These are phyloP conservation scores for Eupeodes latifasciatus DNA, from an alignment of 2,888 invertebrate genomes.

Conservation along the genomic window DNA sequence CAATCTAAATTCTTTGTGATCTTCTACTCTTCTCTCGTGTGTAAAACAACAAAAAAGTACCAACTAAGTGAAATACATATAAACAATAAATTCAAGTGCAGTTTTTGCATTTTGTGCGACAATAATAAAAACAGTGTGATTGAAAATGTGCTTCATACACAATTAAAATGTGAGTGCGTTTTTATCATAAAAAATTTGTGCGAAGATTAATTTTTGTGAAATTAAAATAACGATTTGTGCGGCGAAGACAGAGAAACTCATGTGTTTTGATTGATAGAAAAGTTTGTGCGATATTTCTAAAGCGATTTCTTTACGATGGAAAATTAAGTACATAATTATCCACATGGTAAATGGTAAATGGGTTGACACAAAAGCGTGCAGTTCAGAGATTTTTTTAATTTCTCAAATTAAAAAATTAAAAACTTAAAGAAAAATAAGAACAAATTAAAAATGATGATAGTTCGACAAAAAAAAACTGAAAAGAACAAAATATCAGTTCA, in stretches of 20 bases:
- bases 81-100: conserved; percentile 57
- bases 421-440: conserved; percentile 63
- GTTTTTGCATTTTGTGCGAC: conserved; percentile 39
- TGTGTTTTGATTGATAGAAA: conserved; percentile 8
- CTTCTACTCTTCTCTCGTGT: conserved; percentile 52
- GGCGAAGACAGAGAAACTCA: conserved; percentile 42
- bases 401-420: conserved; percentile 78
- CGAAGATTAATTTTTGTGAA: conserved; percentile 25
- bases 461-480: conserved; percentile 58
- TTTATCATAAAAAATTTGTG: conserved; percentile 20
- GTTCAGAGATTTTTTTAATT: conserved; percentile 78
- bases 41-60: conserved; percentile 29
- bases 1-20: conserved; percentile 58
- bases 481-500: conserved; percentile 49
- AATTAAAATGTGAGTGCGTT: conserved; percentile 22
- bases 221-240: conserved; percentile 30
- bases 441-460: conserved; percentile 67
- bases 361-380: conserved; percentile 84
- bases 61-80: conserved; percentile 19
- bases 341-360: conserved; percentile 59
- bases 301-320: conserved; percentile 59
- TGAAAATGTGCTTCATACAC: conserved; percentile 64
- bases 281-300: conserved; percentile 63
- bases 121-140: conserved; percentile 39
- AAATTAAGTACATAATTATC: conserved; percentile 29